phyloP scores from a whole-genome alignment of 1,140 invertebrate species.

The Aphelenchoides besseyi region DNA sequence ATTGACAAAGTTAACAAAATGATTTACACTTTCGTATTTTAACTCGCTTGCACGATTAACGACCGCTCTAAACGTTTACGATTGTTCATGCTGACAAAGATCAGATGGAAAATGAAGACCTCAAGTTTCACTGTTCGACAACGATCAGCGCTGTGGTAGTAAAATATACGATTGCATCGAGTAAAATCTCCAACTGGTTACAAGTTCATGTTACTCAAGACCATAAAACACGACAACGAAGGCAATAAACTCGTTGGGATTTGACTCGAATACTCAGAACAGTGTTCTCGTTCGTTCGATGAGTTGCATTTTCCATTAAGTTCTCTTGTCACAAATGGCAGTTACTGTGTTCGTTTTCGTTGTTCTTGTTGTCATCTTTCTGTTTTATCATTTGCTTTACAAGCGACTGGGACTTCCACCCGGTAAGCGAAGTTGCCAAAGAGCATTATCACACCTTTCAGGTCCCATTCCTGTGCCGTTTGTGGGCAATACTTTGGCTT shows the following conservation, averaged over 20 bases:
- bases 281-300: not conserved
- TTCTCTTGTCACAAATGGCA: too few species aligned
- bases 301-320: not conserved
- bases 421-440: too few species aligned
- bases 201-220: too few species aligned
- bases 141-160: too few species aligned
- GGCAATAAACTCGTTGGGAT: not conserved
- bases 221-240: not conserved
- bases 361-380: not conserved
- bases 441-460: too few species aligned
- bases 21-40: not conserved
- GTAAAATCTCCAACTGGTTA: too few species aligned
- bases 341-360: not conserved
- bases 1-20: not conserved
- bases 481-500: not conserved
- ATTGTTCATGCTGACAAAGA: too few species aligned
- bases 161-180: too few species aligned
- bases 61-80: too few species aligned
- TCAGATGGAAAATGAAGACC: too few species aligned
- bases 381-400: slow-evolving; percentile 3
- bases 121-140: too few species aligned
- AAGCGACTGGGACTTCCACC: not conserved
- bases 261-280: not conserved
- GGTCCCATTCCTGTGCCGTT: slow-evolving; percentile 1
- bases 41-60: not conserved